phyloP scores from a whole-genome alignment of 2,113 vertebrate genomes.

The Nannospalax galili region DNA sequence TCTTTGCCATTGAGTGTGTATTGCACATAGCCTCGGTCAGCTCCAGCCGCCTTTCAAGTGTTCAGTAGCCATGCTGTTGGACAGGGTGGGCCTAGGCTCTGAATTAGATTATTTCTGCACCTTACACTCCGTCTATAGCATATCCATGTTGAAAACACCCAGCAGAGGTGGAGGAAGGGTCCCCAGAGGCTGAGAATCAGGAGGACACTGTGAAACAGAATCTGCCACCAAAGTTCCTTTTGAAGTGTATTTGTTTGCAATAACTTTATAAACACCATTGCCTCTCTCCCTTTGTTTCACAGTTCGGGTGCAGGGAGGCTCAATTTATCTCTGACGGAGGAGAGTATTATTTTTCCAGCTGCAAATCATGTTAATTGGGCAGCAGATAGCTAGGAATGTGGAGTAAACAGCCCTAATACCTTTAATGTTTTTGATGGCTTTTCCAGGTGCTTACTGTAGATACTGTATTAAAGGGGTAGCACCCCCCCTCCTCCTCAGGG shows the following conservation, averaged over 20 bases:
- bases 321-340: constrained; percentile 84
- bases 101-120: background rate
- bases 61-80: background rate
- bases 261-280: constrained; percentile 83
- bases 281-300: constrained; percentile 78
- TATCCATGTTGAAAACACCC: background rate
- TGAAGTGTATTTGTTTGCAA: constrained; percentile 85
- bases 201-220: constrained; percentile 54
- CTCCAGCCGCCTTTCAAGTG: background rate
- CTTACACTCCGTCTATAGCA: background rate
- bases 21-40: background rate
- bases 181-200: background rate
- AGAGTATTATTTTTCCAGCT: constrained; percentile 88
- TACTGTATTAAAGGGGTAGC: constrained; percentile 83
- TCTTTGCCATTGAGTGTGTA: background rate
- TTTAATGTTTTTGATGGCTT: constrained; percentile 85
- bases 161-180: constrained; percentile 2
- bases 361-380: constrained; percentile 87
- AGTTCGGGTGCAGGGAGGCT: constrained; percentile 60
- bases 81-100: background rate
- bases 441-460: constrained; percentile 86
- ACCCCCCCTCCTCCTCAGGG: background rate
- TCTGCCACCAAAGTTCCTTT: constrained; percentile 58
- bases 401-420: constrained; percentile 82
- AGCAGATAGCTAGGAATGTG: constrained; percentile 86